These are phyloP conservation scores for Papilio polyxenes DNA, from an alignment of 1,140 invertebrate genomes.

Conservation along the genomic window DNA sequence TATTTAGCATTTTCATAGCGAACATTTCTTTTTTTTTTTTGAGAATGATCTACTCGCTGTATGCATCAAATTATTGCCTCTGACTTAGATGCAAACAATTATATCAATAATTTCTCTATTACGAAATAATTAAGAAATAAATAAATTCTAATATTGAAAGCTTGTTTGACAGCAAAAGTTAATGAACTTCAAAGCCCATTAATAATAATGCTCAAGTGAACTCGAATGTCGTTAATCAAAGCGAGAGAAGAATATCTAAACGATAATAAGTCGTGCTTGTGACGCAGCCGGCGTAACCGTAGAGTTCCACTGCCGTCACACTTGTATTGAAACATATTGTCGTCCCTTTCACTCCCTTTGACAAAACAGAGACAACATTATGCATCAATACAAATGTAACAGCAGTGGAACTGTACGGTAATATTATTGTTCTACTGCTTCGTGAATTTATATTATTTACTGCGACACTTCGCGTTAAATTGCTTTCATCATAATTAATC, in stretches of 20 bases:
- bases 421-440: neutral
- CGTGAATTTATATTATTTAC: constrained; percentile 3
- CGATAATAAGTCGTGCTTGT: neutral
- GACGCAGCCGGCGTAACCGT: neutral
- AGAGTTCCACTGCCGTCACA: neutral
- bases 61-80: too few species aligned
- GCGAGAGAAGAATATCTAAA: constrained; percentile 10
- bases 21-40: too few species aligned
- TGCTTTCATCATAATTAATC: neutral
- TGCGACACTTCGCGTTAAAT: constrained; percentile 10
- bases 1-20: too few species aligned
- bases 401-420: neutral
- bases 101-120: too few species aligned
- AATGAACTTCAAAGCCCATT: constrained; percentile 15
- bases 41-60: too few species aligned
- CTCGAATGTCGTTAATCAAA: constrained; percentile 5
- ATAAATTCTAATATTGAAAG: neutral
- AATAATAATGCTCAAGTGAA: constrained; percentile 12
- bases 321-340: neutral
- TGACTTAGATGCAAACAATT: too few species aligned
- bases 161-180: neutral
- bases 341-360: neutral
- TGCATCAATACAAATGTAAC: neutral
- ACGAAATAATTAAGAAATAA: neutral
- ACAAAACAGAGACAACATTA: neutral